These are phyloP conservation scores for Coecobrya sp. DNA, from an alignment of 2,888 invertebrate species.

Conservation along the genomic window DNA sequence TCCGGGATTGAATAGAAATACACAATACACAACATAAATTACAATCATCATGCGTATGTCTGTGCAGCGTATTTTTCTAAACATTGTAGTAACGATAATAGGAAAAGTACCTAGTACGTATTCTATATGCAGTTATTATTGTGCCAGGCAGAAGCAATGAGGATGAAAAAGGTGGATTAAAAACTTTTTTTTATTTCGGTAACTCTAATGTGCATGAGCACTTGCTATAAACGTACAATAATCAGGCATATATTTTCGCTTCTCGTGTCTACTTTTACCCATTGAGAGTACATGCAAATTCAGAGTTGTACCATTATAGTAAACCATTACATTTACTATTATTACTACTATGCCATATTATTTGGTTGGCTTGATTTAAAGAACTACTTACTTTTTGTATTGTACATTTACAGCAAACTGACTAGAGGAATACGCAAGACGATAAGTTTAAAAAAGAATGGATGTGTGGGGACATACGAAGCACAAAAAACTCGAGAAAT, in stretches of 20 bases:
- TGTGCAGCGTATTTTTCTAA: not conserved
- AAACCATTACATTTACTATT: slow-evolving; percentile 44
- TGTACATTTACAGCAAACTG: too few species aligned
- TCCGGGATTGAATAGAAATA: too few species aligned
- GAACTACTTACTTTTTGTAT: slow-evolving; percentile 23
- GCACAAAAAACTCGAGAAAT: too few species aligned
- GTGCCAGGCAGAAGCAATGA: slow-evolving; percentile 39
- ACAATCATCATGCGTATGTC: not conserved
- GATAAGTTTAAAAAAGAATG: too few species aligned
- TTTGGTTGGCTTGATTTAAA: slow-evolving; percentile 56
- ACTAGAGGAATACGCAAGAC: too few species aligned
- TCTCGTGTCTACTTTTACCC: too few species aligned
- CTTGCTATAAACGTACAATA: not conserved
- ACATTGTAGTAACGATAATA: not conserved
- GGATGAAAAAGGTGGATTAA: slow-evolving; percentile 69
- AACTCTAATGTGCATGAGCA: not conserved
- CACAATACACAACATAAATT: too few species aligned
- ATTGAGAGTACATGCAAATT: slow-evolving; percentile 25
- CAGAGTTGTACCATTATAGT: slow-evolving; percentile 53
- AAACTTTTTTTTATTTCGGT: slow-evolving; percentile 51
- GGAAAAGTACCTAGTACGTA: not conserved
- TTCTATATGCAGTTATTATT: slow-evolving; percentile 10
- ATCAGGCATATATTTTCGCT: too few species aligned
- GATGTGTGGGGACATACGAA: too few species aligned
- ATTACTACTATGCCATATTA: slow-evolving; percentile 59